Base-by-base conservation (phyloP, 2,888 invertebrate genomes). In the Tipula confusa region DNA sequence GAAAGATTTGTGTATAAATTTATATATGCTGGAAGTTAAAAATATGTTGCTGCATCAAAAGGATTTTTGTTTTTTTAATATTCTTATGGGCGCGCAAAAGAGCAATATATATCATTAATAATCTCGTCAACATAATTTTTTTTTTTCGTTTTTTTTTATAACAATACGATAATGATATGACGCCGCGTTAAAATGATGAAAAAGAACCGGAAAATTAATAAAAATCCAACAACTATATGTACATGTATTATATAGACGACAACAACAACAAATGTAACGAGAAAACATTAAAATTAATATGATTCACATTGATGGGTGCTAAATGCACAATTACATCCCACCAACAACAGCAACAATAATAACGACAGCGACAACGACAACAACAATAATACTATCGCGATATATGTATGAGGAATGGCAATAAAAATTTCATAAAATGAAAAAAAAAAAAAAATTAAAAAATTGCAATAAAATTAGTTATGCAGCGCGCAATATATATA, bases 161-260 rank as follows among this genome's bases (percentile, higher is more conserved):
- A 64, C 64, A 64, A 64, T 64, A 64, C 64, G 64, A 64, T 64
- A 64, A 64, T 64, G 64, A 64, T 64, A 64, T 64, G 64, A 64
- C 64, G 64, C 64, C 64, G 64, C 64, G 64, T 64, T 64, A 18
- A 64, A 24, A 64, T 64, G 64, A 64, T 64, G 64, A 64, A 64
- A 64, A 64, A 64, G 64, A 64, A 64, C 64, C 64, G 64, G 64
- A 24, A 64, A 64, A 64, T 64, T 64, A 64, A 64, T 64, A 64
- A 64, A 64, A 64, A 64, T 64, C 24, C 64, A 64, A 64, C 64
- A 64, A 64, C 64, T 33, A 1, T 33, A 33, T 3, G 9, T 1
- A 33, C n/a, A n/a, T n/a, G n/a, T n/a, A n/a, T n/a, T n/a, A n/a
- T n/a, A n/a, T n/a, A n/a, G n/a, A 33, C 33, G 11, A 33, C 33